Conservation (phyloP, 2,113 vertebrate genomes). For the Pavo muticus region DNA sequence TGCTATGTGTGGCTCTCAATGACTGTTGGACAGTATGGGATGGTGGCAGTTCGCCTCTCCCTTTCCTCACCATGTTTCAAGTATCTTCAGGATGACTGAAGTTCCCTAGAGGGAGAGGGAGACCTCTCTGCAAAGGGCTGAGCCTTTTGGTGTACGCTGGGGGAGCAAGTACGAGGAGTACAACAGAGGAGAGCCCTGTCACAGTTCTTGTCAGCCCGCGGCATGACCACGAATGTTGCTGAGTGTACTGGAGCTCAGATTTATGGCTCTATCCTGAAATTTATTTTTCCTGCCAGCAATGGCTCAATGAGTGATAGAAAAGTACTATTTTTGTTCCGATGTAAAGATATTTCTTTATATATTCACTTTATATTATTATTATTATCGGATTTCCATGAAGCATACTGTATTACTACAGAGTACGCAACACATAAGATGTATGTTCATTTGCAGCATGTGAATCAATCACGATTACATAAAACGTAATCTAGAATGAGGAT, state of each 20-base stretch:
- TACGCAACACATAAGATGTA: neutral
- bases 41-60: neutral
- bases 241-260: neutral
- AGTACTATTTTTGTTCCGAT: neutral
- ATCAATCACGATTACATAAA: neutral
- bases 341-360: neutral
- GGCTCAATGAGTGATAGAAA: neutral
- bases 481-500: neutral
- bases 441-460: neutral
- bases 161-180: neutral
- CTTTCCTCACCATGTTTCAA: neutral
- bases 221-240: neutral
- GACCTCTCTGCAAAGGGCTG: neutral
- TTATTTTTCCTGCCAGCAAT: neutral
- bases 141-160: neutral
- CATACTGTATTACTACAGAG: neutral
- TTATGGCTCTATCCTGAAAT: neutral
- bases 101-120: neutral
- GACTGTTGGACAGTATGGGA: neutral
- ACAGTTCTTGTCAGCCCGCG: neutral
- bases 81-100: neutral
- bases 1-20: neutral
- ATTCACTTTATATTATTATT: neutral
- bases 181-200: neutral
- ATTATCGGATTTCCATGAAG: neutral